Evolutionary conservation across 2,113 vertebrate genomes (phyloP).

Genomic region (Emydura subglobosa): DNA sequence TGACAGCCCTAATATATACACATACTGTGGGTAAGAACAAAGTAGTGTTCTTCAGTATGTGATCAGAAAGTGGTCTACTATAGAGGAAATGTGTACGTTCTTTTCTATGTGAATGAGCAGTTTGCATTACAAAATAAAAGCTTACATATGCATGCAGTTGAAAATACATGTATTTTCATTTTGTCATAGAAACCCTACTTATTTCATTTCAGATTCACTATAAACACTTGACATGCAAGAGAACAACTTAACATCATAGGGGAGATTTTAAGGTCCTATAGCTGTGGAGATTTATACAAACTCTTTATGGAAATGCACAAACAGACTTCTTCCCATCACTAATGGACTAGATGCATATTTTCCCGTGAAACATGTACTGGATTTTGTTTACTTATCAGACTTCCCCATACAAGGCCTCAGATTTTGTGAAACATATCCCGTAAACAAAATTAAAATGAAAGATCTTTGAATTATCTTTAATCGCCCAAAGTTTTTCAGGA

Average conservation of each 20-base stretch:
- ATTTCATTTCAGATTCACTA: slow-evolving; percentile 59
- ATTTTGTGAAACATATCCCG: background rate
- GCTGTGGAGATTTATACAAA: slow-evolving; percentile 54
- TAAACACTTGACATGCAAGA: slow-evolving; percentile 45
- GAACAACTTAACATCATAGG: slow-evolving; percentile 26
- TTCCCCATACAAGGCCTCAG: background rate
- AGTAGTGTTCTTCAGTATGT: no score
- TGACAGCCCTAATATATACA: background rate
- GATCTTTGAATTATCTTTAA: slow-evolving; percentile 28
- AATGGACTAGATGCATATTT: slow-evolving; percentile 14
- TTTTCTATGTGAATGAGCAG: background rate
- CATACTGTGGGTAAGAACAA: background rate
- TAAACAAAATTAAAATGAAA: slow-evolving; percentile 20
- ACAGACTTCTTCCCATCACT: slow-evolving; percentile 3
- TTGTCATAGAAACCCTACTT: slow-evolving; percentile 20
- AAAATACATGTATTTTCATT: slow-evolving; percentile 59
- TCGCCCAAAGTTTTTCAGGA: slow-evolving; percentile 3
- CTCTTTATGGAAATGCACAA: slow-evolving; percentile 39
- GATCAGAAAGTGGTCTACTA: background rate
- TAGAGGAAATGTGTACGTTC: background rate
- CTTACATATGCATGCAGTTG: slow-evolving; percentile 3
- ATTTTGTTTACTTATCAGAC: background rate
- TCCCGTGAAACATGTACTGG: background rate
- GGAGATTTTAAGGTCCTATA: slow-evolving; percentile 55
- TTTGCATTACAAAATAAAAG: background rate